Conservation (phyloP, 2,797 vertebrate species). For the Peromyscus attwateri region DNA sequence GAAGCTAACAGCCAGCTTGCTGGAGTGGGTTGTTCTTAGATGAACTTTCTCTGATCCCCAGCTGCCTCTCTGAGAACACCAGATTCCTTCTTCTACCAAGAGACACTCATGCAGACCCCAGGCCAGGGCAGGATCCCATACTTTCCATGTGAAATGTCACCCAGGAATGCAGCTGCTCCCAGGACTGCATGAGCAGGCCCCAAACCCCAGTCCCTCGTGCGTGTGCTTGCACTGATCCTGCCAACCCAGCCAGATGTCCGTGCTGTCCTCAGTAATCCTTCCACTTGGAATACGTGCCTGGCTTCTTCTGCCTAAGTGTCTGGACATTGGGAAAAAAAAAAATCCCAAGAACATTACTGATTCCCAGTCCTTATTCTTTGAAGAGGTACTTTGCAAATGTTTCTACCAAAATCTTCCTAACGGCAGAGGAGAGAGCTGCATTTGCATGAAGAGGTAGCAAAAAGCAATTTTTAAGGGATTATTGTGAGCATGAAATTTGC, state of each 20-base stretch:
- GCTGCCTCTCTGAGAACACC: slow-evolving; percentile 70
- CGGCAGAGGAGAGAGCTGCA: slow-evolving; percentile 15
- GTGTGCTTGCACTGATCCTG: not conserved
- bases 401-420: slow-evolving; percentile 37
- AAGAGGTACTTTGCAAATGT: slow-evolving; percentile 55
- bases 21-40: slow-evolving; percentile 32
- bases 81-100: slow-evolving; percentile 61
- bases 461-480: not conserved
- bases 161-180: slow-evolving; percentile 50
- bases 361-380: slow-evolving; percentile 53
- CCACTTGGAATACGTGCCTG: slow-evolving; percentile 46
- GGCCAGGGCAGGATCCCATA: slow-evolving; percentile 58
- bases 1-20: slow-evolving; percentile 40
- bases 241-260: slow-evolving; percentile 68
- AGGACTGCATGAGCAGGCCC: not conserved
- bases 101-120: slow-evolving; percentile 12
- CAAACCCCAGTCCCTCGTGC: not conserved
- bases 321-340: slow-evolving; percentile 23
- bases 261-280: slow-evolving; percentile 5
- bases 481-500: slow-evolving; percentile 17
- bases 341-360: slow-evolving; percentile 52
- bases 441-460: slow-evolving; percentile 5
- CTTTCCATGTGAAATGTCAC: slow-evolving; percentile 62
- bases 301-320: slow-evolving; percentile 72
- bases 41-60: slow-evolving; percentile 70